phyloP scores from a whole-genome alignment of 2,113 vertebrate genomes.

The Murina feae region DNA sequence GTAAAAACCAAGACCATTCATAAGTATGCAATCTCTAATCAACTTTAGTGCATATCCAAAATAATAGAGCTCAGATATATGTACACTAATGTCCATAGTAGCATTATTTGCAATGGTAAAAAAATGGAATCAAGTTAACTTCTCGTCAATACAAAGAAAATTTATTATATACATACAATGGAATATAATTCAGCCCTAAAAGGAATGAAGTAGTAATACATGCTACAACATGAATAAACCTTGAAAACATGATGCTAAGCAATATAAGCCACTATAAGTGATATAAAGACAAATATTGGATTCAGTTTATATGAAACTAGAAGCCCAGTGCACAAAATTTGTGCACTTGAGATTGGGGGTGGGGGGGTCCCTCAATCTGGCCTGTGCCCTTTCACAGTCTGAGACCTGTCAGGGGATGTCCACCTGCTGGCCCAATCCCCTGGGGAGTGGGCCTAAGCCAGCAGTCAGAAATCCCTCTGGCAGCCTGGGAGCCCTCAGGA shows the following conservation, averaged over 20 bases:
- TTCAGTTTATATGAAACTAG: neutral
- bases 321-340: no score
- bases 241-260: neutral
- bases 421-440: no score
- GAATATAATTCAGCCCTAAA: neutral
- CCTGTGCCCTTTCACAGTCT: no score
- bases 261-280: neutral
- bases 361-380: no score
- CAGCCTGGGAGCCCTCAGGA: no score
- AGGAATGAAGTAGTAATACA: neutral
- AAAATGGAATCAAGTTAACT: neutral
- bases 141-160: neutral
- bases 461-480: no score
- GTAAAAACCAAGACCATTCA: neutral
- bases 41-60: neutral
- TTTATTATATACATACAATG: neutral
- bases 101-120: neutral
- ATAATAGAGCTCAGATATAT: neutral
- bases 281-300: neutral
- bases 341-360: no score
- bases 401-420: no score
- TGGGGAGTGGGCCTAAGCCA: no score
- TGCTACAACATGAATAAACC: neutral
- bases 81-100: neutral
- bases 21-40: neutral